Percentiles rank a stretch among this genome's conserved stretches.
Conservation (phyloP, 2,113 vertebrate genomes). For the Colius striatus region DNA sequence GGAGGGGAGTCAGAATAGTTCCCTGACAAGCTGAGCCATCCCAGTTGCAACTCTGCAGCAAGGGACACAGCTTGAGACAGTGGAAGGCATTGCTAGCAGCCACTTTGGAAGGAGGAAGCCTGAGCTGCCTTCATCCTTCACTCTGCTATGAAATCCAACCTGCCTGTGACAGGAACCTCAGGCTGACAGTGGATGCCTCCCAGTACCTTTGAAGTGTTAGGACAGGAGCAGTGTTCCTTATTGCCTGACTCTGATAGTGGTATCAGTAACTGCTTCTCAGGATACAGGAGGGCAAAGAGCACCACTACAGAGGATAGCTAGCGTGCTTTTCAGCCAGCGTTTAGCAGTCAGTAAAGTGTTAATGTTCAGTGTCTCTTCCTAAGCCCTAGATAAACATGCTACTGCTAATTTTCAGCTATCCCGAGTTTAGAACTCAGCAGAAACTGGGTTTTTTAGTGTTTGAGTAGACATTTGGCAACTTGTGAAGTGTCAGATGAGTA, state of each 20-base stretch:
- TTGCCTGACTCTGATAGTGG: background rate
- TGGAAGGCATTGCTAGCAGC: background rate
- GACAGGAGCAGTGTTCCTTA: background rate
- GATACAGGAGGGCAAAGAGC: background rate
- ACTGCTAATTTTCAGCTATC: background rate
- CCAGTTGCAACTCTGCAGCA: background rate
- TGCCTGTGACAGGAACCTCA: background rate
- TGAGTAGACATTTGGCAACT: conserved; percentile 55
- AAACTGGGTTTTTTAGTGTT: conserved; percentile 3
- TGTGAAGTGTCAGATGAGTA: conserved; percentile 47
- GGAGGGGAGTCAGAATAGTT: background rate
- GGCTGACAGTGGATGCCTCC: background rate
- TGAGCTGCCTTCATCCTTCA: background rate
- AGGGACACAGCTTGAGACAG: background rate
- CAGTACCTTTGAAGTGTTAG: background rate
- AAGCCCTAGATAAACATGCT: background rate
- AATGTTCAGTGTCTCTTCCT: background rate
- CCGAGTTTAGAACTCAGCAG: background rate
- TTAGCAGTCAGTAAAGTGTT: background rate
- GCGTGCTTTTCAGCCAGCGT: background rate
- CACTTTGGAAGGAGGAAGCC: background rate
- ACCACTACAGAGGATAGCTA: background rate
- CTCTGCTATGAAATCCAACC: background rate
- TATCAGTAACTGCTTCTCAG: background rate
- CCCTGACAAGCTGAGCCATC: background rate